A percentile compares a stretch with the other conserved stretches of the same genome.
Evolutionary conservation across 1,140 invertebrate species (phyloP).

Genomic region (Schlechtendalia chinensis): DNA sequence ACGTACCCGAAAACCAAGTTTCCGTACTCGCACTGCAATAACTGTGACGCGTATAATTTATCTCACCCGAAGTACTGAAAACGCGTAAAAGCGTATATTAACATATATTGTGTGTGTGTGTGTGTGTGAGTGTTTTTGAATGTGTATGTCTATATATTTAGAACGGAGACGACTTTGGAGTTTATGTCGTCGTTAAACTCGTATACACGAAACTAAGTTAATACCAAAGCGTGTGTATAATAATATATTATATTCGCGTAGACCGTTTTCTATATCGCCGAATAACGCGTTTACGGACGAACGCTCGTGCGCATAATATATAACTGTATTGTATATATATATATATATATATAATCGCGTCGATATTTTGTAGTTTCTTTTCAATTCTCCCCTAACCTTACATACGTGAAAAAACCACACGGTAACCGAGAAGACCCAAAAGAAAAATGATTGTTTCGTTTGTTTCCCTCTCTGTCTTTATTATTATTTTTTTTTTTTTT

Average conservation of each 20-base stretch:
- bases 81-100: neutral
- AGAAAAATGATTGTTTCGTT: too few relatives aligned
- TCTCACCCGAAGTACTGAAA: neutral
- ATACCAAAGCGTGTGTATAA: neutral
- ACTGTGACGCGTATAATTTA: neutral
- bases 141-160: neutral
- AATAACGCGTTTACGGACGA: neutral
- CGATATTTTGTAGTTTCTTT: too few relatives aligned
- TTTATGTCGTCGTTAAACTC: slow-evolving; percentile 15
- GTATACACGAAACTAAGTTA: slow-evolving; percentile 9
- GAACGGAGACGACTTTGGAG: neutral
- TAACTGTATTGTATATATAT: too few relatives aligned
- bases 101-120: neutral
- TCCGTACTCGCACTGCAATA: too few relatives aligned
- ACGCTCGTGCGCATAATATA: neutral
- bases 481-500: neutral
- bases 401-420: too few relatives aligned
- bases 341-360: neutral
- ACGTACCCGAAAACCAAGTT: too few relatives aligned
- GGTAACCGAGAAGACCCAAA: too few relatives aligned
- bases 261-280: neutral
- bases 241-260: neutral
- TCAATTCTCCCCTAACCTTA: too few relatives aligned
- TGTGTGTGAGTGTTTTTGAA: too few relatives aligned
- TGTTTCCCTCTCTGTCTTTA: neutral